These are phyloP conservation scores for Tachina lurida DNA, from an alignment of 2,888 invertebrate species.

Conservation along the genomic window DNA sequence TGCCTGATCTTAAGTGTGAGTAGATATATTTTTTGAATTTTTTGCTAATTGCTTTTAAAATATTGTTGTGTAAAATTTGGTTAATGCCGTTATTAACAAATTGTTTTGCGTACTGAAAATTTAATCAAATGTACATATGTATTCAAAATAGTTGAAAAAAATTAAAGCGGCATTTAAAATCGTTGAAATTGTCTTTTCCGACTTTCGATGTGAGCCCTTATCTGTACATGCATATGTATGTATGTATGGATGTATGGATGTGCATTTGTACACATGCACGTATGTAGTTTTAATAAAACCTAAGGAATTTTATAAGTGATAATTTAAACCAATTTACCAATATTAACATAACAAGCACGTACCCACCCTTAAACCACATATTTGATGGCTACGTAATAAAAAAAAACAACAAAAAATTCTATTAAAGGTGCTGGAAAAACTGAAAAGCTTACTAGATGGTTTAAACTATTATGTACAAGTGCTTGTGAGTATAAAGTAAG, in stretches of 20 bases:
- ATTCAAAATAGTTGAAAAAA: too few species aligned
- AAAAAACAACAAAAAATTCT: slow-evolving; percentile 33
- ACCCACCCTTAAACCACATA: slow-evolving; percentile 56
- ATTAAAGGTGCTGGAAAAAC: slow-evolving; percentile 11
- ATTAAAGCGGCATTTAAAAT: background rate
- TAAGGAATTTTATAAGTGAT: slow-evolving; percentile 28
- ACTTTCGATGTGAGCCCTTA: too few species aligned
- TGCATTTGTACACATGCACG: too few species aligned
- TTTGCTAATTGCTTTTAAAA: too few species aligned
- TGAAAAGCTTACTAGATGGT: background rate
- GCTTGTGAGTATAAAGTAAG: slow-evolving; percentile 14
- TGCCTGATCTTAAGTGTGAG: too few species aligned
- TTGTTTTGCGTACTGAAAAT: too few species aligned
- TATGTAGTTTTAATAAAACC: background rate
- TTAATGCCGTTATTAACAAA: too few species aligned
- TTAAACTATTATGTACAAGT: slow-evolving; percentile 12
- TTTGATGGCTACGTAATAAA: slow-evolving; percentile 15
- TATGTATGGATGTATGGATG: too few species aligned
- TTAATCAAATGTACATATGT: too few species aligned
- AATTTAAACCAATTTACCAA: slow-evolving; percentile 37
- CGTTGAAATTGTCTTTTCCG: background rate
- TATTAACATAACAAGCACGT: slow-evolving; percentile 59
- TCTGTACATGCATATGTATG: too few species aligned
- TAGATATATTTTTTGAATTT: too few species aligned
- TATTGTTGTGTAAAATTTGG: too few species aligned